Conservation (phyloP, 92 coral and sea anemone species). For the Palythoa grandiflora region DNA sequence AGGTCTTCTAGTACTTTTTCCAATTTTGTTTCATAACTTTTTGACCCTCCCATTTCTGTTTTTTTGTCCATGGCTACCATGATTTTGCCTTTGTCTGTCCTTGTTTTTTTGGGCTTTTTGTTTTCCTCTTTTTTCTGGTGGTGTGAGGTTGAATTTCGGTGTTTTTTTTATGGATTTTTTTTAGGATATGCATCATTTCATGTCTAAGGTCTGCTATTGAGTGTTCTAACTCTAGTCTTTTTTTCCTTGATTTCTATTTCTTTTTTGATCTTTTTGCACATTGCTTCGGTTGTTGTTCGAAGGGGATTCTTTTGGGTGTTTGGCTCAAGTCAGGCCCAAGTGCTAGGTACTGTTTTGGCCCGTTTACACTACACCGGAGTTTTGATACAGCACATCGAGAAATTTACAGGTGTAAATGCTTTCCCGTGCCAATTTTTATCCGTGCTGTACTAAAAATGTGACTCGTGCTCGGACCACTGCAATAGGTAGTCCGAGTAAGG, state of each 20-base stretch:
- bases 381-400: too few relatives aligned
- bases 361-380: too few relatives aligned
- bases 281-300: neutral
- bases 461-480: too few relatives aligned
- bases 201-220: neutral
- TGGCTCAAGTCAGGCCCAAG: neutral
- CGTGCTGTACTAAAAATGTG: too few relatives aligned
- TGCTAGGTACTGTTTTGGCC: neutral
- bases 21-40: neutral
- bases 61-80: neutral
- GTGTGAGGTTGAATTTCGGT: neutral
- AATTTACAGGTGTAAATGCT: too few relatives aligned
- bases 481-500: too few relatives aligned
- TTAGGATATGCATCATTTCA: neutral
- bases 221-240: neutral
- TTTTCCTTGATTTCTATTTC: neutral
- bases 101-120: neutral
- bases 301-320: neutral
- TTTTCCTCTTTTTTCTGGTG: neutral
- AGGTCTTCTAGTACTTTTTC: neutral
- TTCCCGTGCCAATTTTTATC: too few relatives aligned
- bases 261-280: neutral
- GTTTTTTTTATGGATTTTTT: too few relatives aligned
- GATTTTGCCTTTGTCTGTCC: neutral
- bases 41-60: neutral